Base-by-base conservation (phyloP, 2,888 invertebrate genomes). In the Tromatobia lineatoria region DNA sequence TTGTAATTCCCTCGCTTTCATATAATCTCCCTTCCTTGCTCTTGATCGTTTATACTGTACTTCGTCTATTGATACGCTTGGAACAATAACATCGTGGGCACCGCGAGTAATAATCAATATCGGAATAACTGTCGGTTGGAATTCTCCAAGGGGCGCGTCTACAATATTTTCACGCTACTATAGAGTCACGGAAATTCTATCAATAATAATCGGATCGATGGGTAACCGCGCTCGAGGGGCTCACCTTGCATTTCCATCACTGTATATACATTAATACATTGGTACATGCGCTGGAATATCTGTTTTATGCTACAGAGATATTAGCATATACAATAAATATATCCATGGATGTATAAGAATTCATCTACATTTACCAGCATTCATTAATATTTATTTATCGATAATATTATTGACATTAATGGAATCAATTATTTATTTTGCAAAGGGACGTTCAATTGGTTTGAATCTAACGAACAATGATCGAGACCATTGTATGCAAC, bases 201-300 rank as follows among this genome's bases (percentile, higher is more conserved):
- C 57, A 71, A 71, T 71, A 71, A 71, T 71, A 71, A 71, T 71
- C 57, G 42, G 57, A 71, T 57, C 71, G 71, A 71, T 71, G 29
- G 57, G 45, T 23, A 70, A 70, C 52, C 52, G 20, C 54, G 70
- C 69, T 69, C 69, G 50, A 47, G 69, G 69, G 69, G 69, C 6
- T 20, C 11, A 15, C 38, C 34, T 64, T 38, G 2, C 34, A 18
- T 64, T 64, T 61, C n/a, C 34, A 29, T 29, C n/a, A 34, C 34
- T 29, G 6, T 23, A 23, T 23, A 23, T 59, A 59, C 25, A 59
- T 59, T 45, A 15, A 23, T 59, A 59, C 25, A 59, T 59, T 45
- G 23, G 45, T 13, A 20, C 15, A n/a, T 6, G 42, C 50, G 10
- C 2, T 18, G 29, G 7, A 2, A 50, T 52, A 69, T 69, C 29